These are phyloP conservation scores for Luscinia luscinia DNA, from an alignment of 2,797 vertebrate species.

Conservation along the genomic window DNA sequence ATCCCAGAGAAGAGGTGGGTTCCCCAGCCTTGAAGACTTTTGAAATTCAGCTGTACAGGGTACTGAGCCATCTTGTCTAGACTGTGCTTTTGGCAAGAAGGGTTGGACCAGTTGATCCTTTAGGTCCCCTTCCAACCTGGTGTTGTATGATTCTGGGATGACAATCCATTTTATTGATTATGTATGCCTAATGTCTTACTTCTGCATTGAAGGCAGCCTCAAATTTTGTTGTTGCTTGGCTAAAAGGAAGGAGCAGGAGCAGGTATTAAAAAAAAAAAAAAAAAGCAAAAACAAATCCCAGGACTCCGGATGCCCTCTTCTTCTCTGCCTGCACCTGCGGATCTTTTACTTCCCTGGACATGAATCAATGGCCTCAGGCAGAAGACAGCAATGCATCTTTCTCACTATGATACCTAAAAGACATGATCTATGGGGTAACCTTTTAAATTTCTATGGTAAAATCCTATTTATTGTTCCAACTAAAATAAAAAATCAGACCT, in stretches of 20 bases:
- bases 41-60: not conserved
- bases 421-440: not conserved
- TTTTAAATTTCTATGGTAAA: not conserved
- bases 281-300: not conserved
- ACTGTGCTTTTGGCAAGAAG: accelerated
- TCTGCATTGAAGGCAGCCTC: not conserved
- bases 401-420: not conserved
- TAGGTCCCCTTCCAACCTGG: not conserved
- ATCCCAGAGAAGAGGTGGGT: not conserved
- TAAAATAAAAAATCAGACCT: constrained; percentile 20
- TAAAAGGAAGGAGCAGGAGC: constrained; percentile 41
- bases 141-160: not conserved
- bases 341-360: not conserved
- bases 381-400: constrained; percentile 36
- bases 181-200: constrained; percentile 24
- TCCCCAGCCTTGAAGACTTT: accelerated
- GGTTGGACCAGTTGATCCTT: not conserved
- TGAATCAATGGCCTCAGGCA: constrained; percentile 7
- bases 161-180: constrained; percentile 55
- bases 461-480: constrained; percentile 6
- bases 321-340: not conserved
- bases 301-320: not conserved
- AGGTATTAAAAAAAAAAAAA: not conserved
- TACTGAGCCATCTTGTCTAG: not conserved
- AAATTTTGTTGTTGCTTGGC: not conserved